phyloP scores from a whole-genome alignment of 2,888 invertebrate genomes.

The Heliconius ismenius region DNA sequence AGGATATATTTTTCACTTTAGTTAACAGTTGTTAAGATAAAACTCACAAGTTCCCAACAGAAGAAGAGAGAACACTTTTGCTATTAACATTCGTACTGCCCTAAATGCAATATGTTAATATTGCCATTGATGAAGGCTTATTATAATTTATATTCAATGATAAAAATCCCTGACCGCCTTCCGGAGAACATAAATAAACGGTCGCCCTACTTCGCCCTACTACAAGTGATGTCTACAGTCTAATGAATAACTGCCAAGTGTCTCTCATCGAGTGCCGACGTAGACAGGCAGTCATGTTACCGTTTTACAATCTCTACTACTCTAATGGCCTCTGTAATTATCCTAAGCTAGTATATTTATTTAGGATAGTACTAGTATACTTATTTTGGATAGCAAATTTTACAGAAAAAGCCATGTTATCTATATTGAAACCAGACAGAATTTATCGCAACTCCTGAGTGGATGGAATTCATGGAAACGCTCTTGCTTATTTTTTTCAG shows the following conservation, averaged over 20 bases:
- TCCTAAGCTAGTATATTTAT: neutral
- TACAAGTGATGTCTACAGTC: slow-evolving; percentile 20
- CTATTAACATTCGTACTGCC: neutral
- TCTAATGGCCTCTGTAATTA: neutral
- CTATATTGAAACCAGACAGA: too few relatives aligned
- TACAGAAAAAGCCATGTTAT: too few relatives aligned
- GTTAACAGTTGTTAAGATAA: too few relatives aligned
- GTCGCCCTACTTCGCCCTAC: slow-evolving; percentile 26
- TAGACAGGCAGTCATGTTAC: neutral
- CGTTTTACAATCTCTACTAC: neutral
- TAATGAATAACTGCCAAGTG: slow-evolving; percentile 37
- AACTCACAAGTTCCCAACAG: too few relatives aligned
- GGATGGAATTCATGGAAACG: too few relatives aligned
- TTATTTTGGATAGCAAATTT: too few relatives aligned
- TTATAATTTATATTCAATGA: slow-evolving; percentile 19
- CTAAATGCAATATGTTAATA: slow-evolving; percentile 12
- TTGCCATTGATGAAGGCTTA: slow-evolving; percentile 6
- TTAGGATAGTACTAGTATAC: too few relatives aligned
- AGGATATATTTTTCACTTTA: neutral
- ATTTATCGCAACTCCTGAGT: too few relatives aligned
- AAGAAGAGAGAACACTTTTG: neutral
- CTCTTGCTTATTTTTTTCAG: too few relatives aligned
- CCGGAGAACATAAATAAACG: slow-evolving; percentile 33
- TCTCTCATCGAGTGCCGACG: slow-evolving; percentile 27
- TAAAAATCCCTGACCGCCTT: slow-evolving; percentile 42